Base-by-base conservation (phyloP, 2,113 vertebrate species). In the Lontra canadensis region DNA sequence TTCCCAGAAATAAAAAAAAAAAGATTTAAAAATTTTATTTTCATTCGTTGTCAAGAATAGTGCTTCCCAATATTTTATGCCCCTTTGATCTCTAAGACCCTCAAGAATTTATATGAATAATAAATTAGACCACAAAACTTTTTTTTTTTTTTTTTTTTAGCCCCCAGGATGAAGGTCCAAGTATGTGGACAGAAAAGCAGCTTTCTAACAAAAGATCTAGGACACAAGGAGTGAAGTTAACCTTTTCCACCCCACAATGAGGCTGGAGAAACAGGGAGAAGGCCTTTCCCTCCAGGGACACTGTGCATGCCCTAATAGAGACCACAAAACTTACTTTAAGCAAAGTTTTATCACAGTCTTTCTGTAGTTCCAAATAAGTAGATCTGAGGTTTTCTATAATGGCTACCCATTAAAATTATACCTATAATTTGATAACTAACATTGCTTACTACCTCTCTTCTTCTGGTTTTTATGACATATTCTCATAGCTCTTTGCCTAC, bases 1-100 rank as follows among this genome's bases (percentile, higher is more conserved):
- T 93, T 80, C 63, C 31, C 63, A 74, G 42, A 93, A 96, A 73
- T 88, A 92, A 83, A 83, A 92, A 90, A 83, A 92, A 90, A 34
- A 87, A 44, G 3, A 79, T 80, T 81, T 67, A 6, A 67, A 82
- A 91, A 52, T 17, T 44, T 78, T 86, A 42, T 79, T 96, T 90
- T 86, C 39, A 73, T 12, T 36, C 1, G 73, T 42, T 29, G 79
- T 84, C 65, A 85, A 89, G 31, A 26, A 79, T 21, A 25, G 34
- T 86, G 61, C n/a, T 85, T 90, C 42, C 87, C 14, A 86, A 44
- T 59, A 74, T 9, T 80, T 86, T 55, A 86, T 90, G 31, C 74
- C 36, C 25, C 80, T 65, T 31, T 94, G 57, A 91, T 67, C 74
- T 65, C 31, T 76, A 57, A 31, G 39, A 74, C 47, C 8, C 34